These are phyloP conservation scores for Eidolon dupreanum DNA, from an alignment of 2,797 vertebrate genomes.

Conservation along the genomic window DNA sequence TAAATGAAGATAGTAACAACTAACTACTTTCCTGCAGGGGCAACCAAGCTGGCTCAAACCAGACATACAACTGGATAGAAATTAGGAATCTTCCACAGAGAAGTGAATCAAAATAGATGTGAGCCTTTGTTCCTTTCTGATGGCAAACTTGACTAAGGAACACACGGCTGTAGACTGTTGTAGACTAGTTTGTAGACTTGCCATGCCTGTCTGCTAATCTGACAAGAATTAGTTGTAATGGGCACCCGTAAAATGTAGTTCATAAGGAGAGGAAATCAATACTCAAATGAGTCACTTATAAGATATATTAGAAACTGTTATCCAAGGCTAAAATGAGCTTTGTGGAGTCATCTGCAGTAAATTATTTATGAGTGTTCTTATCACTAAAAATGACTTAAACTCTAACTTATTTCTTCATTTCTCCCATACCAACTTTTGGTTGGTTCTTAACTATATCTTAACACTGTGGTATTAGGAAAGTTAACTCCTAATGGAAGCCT, in stretches of 20 bases:
- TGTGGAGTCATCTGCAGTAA: not conserved
- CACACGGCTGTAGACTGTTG: fast-evolving
- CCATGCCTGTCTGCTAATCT: not conserved
- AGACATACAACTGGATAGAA: not conserved
- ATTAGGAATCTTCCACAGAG: not conserved
- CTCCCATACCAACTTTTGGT: not conserved
- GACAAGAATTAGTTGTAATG: not conserved
- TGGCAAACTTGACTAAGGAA: not conserved
- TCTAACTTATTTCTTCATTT: not conserved
- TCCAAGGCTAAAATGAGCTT: not conserved
- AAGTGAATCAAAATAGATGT: not conserved
- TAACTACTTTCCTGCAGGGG: not conserved
- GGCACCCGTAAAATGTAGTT: not conserved
- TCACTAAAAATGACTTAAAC: not conserved
- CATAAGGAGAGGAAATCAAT: not conserved
- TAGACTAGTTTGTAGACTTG: not conserved
- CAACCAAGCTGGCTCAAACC: not conserved
- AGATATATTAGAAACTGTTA: not conserved
- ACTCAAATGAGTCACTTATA: not conserved
- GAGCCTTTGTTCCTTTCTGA: not conserved
- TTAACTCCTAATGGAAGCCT: not conserved
- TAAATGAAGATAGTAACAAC: not conserved
- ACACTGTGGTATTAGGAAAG: not conserved
- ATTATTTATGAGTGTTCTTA: not conserved
- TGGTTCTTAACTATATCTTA: not conserved